Percentiles rank a stretch among this genome's conserved stretches.
These are phyloP conservation scores for Kryptopterus vitreolus DNA, from an alignment of 2,797 vertebrate genomes.

Conservation along the genomic window DNA sequence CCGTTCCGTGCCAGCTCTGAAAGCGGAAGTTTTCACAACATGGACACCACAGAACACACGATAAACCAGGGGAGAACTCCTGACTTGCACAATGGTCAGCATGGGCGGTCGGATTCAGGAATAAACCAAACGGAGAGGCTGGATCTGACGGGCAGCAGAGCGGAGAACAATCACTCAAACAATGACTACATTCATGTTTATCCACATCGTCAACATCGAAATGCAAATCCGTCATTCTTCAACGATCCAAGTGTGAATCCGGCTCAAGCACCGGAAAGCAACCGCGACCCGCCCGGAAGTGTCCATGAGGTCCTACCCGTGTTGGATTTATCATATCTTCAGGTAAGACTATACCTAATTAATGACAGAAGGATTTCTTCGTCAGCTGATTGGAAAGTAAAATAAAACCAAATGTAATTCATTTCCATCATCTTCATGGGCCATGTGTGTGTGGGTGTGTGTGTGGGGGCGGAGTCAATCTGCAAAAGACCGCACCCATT, in stretches of 20 bases:
- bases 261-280: slow-evolving; percentile 4
- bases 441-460: too few relatives aligned
- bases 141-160: not conserved
- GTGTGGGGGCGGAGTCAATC: not conserved
- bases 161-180: not conserved
- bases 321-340: slow-evolving; percentile 43
- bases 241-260: not conserved
- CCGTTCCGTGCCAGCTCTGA: slow-evolving; percentile 3
- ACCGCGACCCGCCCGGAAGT: slow-evolving; percentile 9
- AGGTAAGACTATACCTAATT: slow-evolving; percentile 32
- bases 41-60: slow-evolving; percentile 1
- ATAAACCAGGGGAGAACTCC: not conserved
- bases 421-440: not conserved
- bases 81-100: slow-evolving; percentile 6
- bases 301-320: slow-evolving; percentile 14
- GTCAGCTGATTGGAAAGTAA: too few relatives aligned
- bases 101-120: slow-evolving; percentile 2
- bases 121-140: slow-evolving; percentile 21
- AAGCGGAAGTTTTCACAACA: slow-evolving; percentile 16
- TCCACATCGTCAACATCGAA: not conserved
- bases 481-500: not conserved
- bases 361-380: not conserved
- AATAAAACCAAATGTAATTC: too few relatives aligned
- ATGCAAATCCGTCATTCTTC: not conserved
- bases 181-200: not conserved